Conservation (phyloP, 2,888 invertebrate genomes). For the Disparrhopalites patrizii region DNA sequence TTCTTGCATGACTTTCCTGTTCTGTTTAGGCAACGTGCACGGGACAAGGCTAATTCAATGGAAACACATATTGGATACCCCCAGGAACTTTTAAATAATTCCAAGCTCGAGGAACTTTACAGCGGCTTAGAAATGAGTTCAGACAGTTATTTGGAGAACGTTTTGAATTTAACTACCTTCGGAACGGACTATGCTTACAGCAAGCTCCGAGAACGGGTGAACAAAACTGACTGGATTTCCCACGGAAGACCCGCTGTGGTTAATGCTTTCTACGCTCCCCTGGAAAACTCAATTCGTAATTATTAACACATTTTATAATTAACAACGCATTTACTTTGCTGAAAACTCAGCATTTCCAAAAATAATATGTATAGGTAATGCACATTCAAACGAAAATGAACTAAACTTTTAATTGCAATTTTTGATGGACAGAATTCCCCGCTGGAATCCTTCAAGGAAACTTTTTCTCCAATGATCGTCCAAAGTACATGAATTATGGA, state of each 20-base stretch:
- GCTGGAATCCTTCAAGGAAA: conserved; percentile 89
- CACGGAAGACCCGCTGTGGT: conserved; percentile 82
- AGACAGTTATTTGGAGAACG: conserved; percentile 68
- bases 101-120: conserved; percentile 76
- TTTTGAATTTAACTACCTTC: conserved; percentile 72
- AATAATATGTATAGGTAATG: too few species aligned
- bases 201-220: conserved; percentile 70
- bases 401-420: conserved; percentile 14
- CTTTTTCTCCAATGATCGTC: conserved; percentile 83
- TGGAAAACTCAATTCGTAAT: conserved; percentile 84
- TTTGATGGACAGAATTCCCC: conserved; percentile 87
- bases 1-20: conserved; percentile 3
- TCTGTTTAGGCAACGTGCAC: conserved; percentile 57
- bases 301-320: conserved; percentile 47
- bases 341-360: too few species aligned
- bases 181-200: conserved; percentile 75
- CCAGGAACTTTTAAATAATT: conserved; percentile 76
- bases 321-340: too few species aligned
- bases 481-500: conserved; percentile 87
- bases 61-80: conserved; percentile 89
- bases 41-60: conserved; percentile 78
- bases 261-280: conserved; percentile 79
- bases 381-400: too few species aligned
- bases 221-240: conserved; percentile 80
- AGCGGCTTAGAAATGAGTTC: conserved; percentile 66